A percentile compares a stretch with the other conserved stretches of the same genome.
Conservation (phyloP, 2,888 invertebrate genomes). For the Phanerotoma sp. region DNA sequence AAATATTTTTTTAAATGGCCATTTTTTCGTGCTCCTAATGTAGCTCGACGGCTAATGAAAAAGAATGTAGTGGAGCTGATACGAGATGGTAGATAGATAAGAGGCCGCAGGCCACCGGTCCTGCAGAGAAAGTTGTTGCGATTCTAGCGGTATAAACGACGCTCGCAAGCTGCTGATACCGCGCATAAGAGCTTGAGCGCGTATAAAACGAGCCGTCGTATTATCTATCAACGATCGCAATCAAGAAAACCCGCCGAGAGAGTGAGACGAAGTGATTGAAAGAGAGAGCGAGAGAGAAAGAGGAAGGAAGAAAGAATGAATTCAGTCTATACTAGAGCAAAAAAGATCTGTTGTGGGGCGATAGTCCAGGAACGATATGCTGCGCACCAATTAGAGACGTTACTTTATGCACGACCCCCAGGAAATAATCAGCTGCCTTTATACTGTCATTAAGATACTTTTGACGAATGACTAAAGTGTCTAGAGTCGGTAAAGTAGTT, state of each 20-base stretch:
- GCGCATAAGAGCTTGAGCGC: constrained; percentile 15
- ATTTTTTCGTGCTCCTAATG: not conserved
- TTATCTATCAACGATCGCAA: constrained; percentile 43
- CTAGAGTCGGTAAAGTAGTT: not conserved
- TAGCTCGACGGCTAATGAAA: constrained; percentile 19
- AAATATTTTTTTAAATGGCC: not conserved
- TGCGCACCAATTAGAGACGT: constrained; percentile 7
- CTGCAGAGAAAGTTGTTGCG: constrained; percentile 39
- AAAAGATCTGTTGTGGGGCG: not conserved
- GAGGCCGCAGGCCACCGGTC: constrained; percentile 30
- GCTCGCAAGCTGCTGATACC: constrained; percentile 10
- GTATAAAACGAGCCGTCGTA: constrained; percentile 32
- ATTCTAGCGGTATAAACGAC: constrained; percentile 26
- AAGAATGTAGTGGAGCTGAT: constrained; percentile 26
- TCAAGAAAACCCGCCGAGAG: constrained; percentile 26
- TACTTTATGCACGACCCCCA: constrained; percentile 1
- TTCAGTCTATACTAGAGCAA: not conserved
- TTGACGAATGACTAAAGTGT: not conserved
- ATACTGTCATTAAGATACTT: constrained; percentile 1
- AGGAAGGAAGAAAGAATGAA: not conserved
- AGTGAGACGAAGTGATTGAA: constrained; percentile 8
- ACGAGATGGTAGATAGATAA: constrained; percentile 38
- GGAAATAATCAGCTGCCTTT: not conserved
- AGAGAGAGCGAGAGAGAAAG: not conserved
- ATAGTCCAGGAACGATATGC: not conserved